Conservation (phyloP, 2,888 invertebrate genomes). For the Lycocerus yunnanus region DNA sequence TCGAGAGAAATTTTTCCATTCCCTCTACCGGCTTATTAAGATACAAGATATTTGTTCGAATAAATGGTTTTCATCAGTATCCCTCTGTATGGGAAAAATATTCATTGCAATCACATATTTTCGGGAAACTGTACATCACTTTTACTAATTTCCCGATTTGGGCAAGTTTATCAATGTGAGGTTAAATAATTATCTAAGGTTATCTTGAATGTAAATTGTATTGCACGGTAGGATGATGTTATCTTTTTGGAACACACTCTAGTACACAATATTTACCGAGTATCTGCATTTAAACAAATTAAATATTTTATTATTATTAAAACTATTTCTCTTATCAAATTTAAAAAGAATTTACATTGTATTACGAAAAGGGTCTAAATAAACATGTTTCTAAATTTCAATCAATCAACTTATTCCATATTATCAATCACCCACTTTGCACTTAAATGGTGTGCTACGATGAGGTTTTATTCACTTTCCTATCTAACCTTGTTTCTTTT, state of each 20-base stretch:
- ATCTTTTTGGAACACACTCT: not conserved
- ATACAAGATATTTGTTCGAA: not conserved
- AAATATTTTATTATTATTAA: not conserved
- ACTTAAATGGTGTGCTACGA: slow-evolving; percentile 37
- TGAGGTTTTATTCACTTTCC: slow-evolving; percentile 38
- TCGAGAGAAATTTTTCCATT: not conserved
- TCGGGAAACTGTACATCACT: not conserved
- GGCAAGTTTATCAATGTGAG: not conserved
- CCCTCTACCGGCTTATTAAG: not conserved
- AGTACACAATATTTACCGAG: not conserved
- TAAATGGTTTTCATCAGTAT: not conserved
- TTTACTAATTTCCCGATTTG: not conserved
- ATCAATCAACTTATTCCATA: slow-evolving; percentile 41
- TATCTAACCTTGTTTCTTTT: slow-evolving; percentile 39
- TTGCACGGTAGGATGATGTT: not conserved
- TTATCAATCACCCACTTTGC: slow-evolving; percentile 42
- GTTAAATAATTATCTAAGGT: not conserved
- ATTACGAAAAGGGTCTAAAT: slow-evolving; percentile 5
- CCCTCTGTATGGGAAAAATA: not conserved
- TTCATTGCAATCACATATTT: not conserved
- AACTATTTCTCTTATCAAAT: not conserved
- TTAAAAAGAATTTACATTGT: not conserved
- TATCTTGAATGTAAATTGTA: not conserved
- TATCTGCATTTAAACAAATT: not conserved
- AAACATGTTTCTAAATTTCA: slow-evolving; percentile 29